Evolutionary conservation across 1,140 invertebrate genomes (phyloP), one percentile per base, ranked within the genome.

Genomic region (Chrysopa pallens): DNA sequence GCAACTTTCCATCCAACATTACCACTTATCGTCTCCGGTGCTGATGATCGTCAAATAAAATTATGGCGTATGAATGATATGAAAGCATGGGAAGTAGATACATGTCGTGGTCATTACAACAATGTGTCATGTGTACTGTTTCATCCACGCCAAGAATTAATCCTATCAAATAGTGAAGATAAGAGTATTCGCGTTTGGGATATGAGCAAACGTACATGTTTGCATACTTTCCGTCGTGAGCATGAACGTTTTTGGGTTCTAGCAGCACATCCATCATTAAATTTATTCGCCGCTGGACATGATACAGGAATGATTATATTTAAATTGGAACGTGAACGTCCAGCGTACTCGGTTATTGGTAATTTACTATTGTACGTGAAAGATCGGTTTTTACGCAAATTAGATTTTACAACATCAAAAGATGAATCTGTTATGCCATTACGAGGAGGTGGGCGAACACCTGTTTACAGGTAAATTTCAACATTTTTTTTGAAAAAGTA

Each of bases 31-130:
- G 89, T 91, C 0, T 98, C 95, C 4, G 95, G 91, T 9, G 94
- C 93, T 36, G 96, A 99, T 66, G 96, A 99, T 66, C 68, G 94
- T 15, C 86, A 94, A 56, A 82, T 99, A 8, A 99, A 99, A 62
- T 67, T 99, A 43, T 99, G 95, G 95, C 70, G 96, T 48, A 97
- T 98, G 89, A 98, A 97, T 62, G 95, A 98, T 63, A 77, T 84
- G 28, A 95, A 93, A 70, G 95, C 94, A 0, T 98, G 95, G 95
- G 95, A 99, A 66, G 90, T 98, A 14, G 96, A 99, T 57, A 94
- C 93, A 0, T 98, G 93, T 52, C 75, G 96, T 38, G 95, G 96
- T 1, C 96, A 99, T 63, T 98, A 98, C 66, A 96, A 98, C 66
- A 99, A 99, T 63, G 94, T 99, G 1, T 98, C 93, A 0, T 97